Evolutionary conservation across 2,888 invertebrate species (phyloP), one percentile per base, ranked within the genome.

Genomic region (Rhamnusium bicolor): DNA sequence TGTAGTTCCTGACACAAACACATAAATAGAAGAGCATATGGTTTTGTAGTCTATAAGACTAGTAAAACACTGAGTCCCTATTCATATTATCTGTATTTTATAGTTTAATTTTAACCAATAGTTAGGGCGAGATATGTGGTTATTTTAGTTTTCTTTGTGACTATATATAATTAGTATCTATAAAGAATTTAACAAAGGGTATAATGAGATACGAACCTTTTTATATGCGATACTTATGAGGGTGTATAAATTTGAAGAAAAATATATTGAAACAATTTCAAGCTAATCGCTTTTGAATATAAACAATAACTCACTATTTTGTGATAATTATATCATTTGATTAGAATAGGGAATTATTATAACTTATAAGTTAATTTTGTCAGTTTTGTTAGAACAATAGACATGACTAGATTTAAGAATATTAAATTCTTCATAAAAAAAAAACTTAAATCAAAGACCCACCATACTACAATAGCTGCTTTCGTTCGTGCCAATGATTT

Each of bases 1-100:
- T 61, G 29, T 53, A 24, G 51, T 62, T 10, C 24, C 14, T 24
- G 24, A 54, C 27, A 56, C 53, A 54, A 27, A 29, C 24, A 51
- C 18, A 16, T 72, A 69, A 69, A 73, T 68, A 73, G 65, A 63
- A 53, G 18, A 27, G 58, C 72, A 74, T 74, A 70, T 72, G 72
- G 70, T 60, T 58, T 16, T 56, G 24, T 27, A 21, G 12, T 18
- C 32, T 66, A 8, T 58, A 24, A 60, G 27, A n/a, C 8, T 19
- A 54, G 14, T 12, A 54, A 54, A 54, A 40, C 40, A 12, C 32
- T n/a, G n/a, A 40, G 40, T n/a, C 27, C 14, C 27, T 63, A 24
- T 46, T 63, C 47, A 49, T 21, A 51, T 51, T 51, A 51, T 19
- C 8, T 51, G 16, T 49, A 5, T 16, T 27, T 53, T 62, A 24